Evolutionary conservation across 92 coral and sea anemone genomes (phyloP), one percentile per base, ranked within the genome.

Genomic region (Epizoanthus rinbou): DNA sequence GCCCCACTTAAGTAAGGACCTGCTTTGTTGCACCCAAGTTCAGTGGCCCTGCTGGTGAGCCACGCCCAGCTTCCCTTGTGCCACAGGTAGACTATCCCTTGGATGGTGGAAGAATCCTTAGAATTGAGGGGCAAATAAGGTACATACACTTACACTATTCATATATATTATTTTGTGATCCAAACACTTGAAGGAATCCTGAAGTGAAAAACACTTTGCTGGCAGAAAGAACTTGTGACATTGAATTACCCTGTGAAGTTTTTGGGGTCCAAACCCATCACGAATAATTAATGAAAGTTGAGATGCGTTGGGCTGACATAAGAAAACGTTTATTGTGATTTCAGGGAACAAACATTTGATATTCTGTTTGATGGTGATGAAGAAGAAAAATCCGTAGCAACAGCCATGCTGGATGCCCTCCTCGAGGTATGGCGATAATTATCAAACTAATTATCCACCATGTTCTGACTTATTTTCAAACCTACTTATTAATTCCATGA

Each of bases 21-120:
- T 97, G 99, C 80, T 97, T 97, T 94, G 99, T 97, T 81, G 99
- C 98, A 64, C 98, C 99, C 86, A 97, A 97, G 92, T 94, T 97
- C 76, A 90, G 94, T 85, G 98, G 94, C 13, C 99, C 99, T 15
- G 89, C 87, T 53, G 95, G 93, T 62, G 99, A 97, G 81, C 90
- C 88, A 25, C 95, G 99, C 28, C 99, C 99, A 10, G 95, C 95
- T 17, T 97, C 99, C 7, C 86, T 85, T 89, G 99, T 97, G 60
- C 98, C 90, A 45, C 90, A 95, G 66, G 97, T 97, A 1, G 99
- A 97, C 78, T 97, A 94, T 65, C 99, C 99, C 8, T 88, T 97
- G 72, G 99, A 97, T 87, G 99, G 99, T 22, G 99, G 98, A 4
- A 92, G 94, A 75, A 86, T 96, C 24, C 92, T 96, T 57, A 84